These are phyloP conservation scores for Dolichotis patagonum DNA, from an alignment of 2,113 vertebrate genomes.

Conservation along the genomic window DNA sequence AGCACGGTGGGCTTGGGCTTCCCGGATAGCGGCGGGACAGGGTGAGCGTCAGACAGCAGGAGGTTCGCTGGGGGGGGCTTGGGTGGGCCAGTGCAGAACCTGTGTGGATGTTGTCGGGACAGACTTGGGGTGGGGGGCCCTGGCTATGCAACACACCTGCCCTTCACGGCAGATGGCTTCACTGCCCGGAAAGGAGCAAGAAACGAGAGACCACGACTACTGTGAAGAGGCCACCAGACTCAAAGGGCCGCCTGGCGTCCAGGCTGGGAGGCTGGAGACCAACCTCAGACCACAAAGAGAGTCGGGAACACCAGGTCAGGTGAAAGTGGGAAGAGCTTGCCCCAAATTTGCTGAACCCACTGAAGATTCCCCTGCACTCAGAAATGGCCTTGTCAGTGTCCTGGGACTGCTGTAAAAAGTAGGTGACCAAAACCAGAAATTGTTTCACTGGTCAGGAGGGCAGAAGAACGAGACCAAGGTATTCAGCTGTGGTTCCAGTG, in stretches of 20 bases:
- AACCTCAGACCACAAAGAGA: background rate
- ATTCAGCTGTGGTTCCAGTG: background rate
- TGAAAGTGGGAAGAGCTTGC: background rate
- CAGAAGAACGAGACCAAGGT: background rate
- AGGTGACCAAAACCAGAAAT: background rate
- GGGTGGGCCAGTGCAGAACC: too few relatives aligned
- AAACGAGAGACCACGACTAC: rapidly evolving
- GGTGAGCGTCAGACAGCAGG: too few relatives aligned
- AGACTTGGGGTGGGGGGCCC: background rate
- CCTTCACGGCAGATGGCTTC: background rate
- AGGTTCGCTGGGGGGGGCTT: background rate
- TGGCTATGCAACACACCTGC: too few relatives aligned
- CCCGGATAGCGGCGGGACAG: rapidly evolving
- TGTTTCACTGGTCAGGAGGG: background rate
- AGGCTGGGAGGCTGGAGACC: background rate
- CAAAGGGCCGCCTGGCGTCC: background rate
- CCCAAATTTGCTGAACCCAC: background rate
- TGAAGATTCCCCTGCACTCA: background rate
- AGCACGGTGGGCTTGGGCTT: background rate
- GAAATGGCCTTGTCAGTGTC: rapidly evolving
- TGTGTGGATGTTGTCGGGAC: rapidly evolving
- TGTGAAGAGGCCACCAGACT: background rate
- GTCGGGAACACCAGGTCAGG: background rate
- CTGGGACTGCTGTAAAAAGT: background rate
- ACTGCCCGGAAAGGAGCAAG: rapidly evolving